A percentile compares a stretch with the other conserved stretches of the same genome.
Evolutionary conservation across 2,888 invertebrate genomes (phyloP).

Genomic region (Alitta virens): DNA sequence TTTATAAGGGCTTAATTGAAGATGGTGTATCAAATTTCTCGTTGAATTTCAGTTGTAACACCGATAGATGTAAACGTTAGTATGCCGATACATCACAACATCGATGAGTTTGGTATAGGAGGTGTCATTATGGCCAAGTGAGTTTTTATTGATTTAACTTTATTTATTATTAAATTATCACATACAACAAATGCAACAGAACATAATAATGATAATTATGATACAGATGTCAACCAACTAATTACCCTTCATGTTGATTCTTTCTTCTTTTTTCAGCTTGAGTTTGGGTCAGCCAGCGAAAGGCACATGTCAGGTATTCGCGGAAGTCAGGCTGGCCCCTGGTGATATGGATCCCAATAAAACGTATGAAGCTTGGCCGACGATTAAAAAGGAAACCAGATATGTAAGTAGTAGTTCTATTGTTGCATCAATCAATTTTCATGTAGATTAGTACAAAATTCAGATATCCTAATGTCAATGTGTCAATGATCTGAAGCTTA

Average conservation of each 20-base stretch:
- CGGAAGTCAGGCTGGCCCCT: conserved; percentile 25
- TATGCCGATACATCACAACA: conserved; percentile 91
- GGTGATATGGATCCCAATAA: neutral
- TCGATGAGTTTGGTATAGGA: conserved; percentile 77
- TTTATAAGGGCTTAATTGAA: neutral
- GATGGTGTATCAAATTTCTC: neutral
- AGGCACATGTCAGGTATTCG: conserved; percentile 21
- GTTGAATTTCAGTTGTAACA: conserved; percentile 75
- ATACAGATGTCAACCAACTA: too few species aligned
- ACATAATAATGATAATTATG: too few species aligned
- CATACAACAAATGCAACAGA: too few species aligned
- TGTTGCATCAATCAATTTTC: too few species aligned
- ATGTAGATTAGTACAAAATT: too few species aligned
- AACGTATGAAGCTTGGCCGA: conserved; percentile 16
- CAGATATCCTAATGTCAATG: too few species aligned
- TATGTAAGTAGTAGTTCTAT: conserved; percentile 18
- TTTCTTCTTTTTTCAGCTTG: conserved; percentile 19
- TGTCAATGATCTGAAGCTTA: too few species aligned
- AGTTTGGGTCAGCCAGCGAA: conserved; percentile 28
- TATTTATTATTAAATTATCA: too few species aligned
- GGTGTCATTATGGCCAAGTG: conserved; percentile 87
- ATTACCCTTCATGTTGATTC: neutral
- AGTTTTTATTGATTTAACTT: too few species aligned
- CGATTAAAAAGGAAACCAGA: conserved; percentile 14
- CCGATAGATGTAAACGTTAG: conserved; percentile 94